A percentile compares a stretch with the other conserved stretches of the same genome.
These are phyloP conservation scores for Caenorhabditis becei DNA, from an alignment of 2,888 invertebrate genomes.

Conservation along the genomic window DNA sequence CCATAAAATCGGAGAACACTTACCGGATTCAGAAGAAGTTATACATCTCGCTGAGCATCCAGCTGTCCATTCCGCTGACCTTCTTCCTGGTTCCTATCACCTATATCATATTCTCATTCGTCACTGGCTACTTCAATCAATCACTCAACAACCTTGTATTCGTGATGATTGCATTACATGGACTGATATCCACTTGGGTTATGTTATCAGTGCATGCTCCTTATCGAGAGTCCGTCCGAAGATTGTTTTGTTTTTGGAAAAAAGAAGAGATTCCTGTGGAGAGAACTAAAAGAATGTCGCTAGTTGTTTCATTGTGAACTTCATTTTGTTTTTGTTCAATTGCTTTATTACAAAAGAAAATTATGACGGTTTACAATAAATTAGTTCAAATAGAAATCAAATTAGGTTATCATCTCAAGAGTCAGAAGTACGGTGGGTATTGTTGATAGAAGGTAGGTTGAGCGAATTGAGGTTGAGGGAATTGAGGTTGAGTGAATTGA, in stretches of 20 bases:
- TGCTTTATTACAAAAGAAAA: too few species aligned
- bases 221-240: not conserved
- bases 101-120: conserved; percentile 3
- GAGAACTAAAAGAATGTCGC: not conserved
- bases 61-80: not conserved
- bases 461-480: too few species aligned
- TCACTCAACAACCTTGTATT: not conserved
- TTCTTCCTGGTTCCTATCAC: not conserved
- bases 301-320: not conserved
- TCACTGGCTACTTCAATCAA: conserved; percentile 1
- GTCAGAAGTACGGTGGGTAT: too few species aligned
- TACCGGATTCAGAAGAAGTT: conserved; percentile 1
- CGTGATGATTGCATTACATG: not conserved
- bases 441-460: too few species aligned
- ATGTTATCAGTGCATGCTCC: not conserved
- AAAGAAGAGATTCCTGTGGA: not conserved
- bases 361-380: too few species aligned
- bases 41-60: not conserved
- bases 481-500: too few species aligned
- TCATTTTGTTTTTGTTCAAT: not conserved
- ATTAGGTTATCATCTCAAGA: too few species aligned
- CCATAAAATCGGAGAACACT: not conserved
- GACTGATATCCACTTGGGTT: not conserved
- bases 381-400: too few species aligned
- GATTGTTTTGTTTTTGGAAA: not conserved